These are phyloP conservation scores for Dicrurus megarhynchus DNA, from an alignment of 2,113 vertebrate species.

Conservation along the genomic window DNA sequence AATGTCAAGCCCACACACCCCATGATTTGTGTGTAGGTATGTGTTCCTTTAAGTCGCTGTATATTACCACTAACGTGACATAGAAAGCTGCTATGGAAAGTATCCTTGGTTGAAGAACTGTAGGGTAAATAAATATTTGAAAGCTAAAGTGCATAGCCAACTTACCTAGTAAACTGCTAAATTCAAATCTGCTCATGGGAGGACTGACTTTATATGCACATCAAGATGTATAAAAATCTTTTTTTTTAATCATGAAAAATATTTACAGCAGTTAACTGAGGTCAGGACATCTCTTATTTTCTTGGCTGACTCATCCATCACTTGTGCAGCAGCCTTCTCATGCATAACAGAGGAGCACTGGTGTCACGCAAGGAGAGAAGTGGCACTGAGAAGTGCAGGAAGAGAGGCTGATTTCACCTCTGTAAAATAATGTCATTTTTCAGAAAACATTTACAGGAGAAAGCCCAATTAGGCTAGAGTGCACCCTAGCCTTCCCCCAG, in stretches of 20 bases:
- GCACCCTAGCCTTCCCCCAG: background rate
- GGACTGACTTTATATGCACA: background rate
- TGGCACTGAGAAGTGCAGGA: background rate
- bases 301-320: slow-evolving; percentile 15
- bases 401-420: background rate
- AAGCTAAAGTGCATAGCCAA: background rate
- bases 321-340: background rate
- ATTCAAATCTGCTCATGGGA: background rate
- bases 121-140: background rate
- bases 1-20: background rate
- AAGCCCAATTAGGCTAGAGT: background rate
- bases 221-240: background rate
- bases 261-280: background rate
- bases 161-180: background rate
- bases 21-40: slow-evolving; percentile 33
- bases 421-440: background rate
- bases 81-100: slow-evolving; percentile 19
- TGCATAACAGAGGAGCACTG: background rate
- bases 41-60: background rate
- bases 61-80: background rate
- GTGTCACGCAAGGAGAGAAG: background rate
- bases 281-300: slow-evolving; percentile 5
- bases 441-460: background rate
- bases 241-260: background rate
- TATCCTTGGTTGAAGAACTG: background rate